These are phyloP conservation scores for Malurus cyaneus DNA, from an alignment of 2,113 vertebrate genomes.

Conservation along the genomic window DNA sequence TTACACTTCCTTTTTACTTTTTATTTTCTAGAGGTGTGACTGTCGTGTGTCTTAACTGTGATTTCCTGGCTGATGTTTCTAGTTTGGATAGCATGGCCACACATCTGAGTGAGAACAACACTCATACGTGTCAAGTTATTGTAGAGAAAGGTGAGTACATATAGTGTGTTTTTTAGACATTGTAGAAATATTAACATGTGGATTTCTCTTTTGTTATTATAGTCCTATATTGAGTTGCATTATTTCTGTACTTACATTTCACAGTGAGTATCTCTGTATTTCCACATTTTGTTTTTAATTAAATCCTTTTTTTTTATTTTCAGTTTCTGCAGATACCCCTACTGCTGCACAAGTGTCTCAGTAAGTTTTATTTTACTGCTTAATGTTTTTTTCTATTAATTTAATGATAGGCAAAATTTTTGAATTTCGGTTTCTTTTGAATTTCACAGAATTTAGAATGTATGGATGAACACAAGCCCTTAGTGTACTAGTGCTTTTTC, in stretches of 20 bases:
- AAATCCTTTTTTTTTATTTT: slow-evolving; percentile 74
- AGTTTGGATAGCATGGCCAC: slow-evolving; percentile 88
- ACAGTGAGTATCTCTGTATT: not conserved
- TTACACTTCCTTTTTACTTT: not conserved
- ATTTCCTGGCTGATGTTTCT: slow-evolving; percentile 83
- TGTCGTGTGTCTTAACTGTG: slow-evolving; percentile 91
- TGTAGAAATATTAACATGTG: not conserved
- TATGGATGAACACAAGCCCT: not conserved
- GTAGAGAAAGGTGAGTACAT: slow-evolving; percentile 82
- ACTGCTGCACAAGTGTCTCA: slow-evolving; percentile 74
- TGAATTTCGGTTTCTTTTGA: not conserved
- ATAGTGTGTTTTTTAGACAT: not conserved
- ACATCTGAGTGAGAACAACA: slow-evolving; percentile 83
- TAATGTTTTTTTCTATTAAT: not conserved
- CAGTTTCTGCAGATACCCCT: slow-evolving; percentile 73
- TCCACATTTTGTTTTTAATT: not conserved
- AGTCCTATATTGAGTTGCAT: not conserved
- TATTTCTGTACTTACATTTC: not conserved
- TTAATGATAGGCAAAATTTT: not conserved
- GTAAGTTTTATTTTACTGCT: slow-evolving; percentile 74
- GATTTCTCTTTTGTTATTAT: not conserved
- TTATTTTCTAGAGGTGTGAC: slow-evolving; percentile 78
- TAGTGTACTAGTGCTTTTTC: not conserved
- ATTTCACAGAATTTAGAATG: not conserved
- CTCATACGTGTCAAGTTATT: slow-evolving; percentile 88